Evolutionary conservation across 2,113 vertebrate genomes (phyloP).

Genomic region (Callorhinus ursinus): DNA sequence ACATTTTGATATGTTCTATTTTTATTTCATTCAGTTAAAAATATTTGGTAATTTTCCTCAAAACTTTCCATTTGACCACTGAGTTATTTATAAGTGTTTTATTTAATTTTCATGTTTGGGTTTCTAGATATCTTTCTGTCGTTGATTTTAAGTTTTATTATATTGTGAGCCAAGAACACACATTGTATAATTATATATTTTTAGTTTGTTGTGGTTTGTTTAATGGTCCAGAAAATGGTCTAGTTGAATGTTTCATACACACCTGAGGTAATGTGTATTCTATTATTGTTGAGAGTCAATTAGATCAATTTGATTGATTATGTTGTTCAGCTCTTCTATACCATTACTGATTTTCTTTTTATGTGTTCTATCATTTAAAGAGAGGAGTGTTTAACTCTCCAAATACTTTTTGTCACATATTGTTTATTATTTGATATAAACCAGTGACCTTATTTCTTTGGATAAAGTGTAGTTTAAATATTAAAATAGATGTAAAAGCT

Average conservation of each 20-base stretch:
- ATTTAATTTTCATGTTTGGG: not conserved
- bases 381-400: not conserved
- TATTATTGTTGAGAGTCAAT: not conserved
- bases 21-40: not conserved
- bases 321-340: not conserved
- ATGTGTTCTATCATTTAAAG: not conserved
- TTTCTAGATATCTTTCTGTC: not conserved
- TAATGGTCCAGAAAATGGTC: not conserved
- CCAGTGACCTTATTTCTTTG: not conserved
- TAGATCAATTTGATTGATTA: not conserved
- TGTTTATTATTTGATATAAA: not conserved
- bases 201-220: not conserved
- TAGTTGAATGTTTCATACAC: not conserved
- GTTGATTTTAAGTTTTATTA: not conserved
- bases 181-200: not conserved
- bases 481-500: not conserved
- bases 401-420: not conserved
- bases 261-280: not conserved
- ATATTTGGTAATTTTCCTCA: not conserved
- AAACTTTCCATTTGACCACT: not conserved
- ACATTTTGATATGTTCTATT: not conserved
- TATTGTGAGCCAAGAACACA: not conserved
- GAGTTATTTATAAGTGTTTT: not conserved
- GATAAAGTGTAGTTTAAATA: not conserved
- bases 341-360: conserved; percentile 4